Evolutionary conservation across 2,888 invertebrate genomes (phyloP).

Genomic region (Kuschelorhynchus macadamiae): DNA sequence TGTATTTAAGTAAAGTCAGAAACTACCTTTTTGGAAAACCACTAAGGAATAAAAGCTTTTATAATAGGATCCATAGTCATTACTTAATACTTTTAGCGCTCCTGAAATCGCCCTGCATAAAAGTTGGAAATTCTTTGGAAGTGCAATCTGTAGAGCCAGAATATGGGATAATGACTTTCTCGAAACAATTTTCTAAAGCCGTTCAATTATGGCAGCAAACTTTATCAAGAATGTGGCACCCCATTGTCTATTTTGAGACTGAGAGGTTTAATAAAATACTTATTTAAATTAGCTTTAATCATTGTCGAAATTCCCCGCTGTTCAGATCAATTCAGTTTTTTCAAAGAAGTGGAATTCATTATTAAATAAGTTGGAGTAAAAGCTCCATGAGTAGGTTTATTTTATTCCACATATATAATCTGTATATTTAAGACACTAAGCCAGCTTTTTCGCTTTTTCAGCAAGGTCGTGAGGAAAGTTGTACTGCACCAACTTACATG

Average conservation of each 20-base stretch:
- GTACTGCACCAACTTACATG: no score
- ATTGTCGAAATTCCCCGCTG: slow-evolving; percentile 5
- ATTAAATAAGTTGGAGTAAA: background rate
- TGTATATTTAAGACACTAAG: no score
- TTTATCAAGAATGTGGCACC: slow-evolving; percentile 51
- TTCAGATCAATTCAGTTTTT: background rate
- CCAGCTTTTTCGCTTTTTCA: no score
- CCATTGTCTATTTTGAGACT: slow-evolving; percentile 48
- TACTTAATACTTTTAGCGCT: slow-evolving; percentile 47
- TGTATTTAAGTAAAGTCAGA: no score
- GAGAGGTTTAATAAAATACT: slow-evolving; percentile 45
- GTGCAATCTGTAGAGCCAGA: slow-evolving; percentile 44
- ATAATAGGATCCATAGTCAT: slow-evolving; percentile 45
- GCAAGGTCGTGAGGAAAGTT: no score
- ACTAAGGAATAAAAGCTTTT: slow-evolving; percentile 43
- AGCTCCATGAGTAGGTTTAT: no score
- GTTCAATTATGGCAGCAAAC: slow-evolving; percentile 46
- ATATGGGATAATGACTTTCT: slow-evolving; percentile 46
- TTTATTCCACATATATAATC: no score
- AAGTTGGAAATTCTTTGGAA: slow-evolving; percentile 44
- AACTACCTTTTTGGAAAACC: slow-evolving; percentile 32
- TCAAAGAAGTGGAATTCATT: slow-evolving; percentile 1
- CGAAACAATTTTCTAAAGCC: slow-evolving; percentile 41
- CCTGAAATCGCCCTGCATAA: slow-evolving; percentile 45
- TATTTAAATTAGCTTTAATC: slow-evolving; percentile 47